Conservation (phyloP, 1,140 invertebrate genomes). For the Euborellia annulipes region DNA sequence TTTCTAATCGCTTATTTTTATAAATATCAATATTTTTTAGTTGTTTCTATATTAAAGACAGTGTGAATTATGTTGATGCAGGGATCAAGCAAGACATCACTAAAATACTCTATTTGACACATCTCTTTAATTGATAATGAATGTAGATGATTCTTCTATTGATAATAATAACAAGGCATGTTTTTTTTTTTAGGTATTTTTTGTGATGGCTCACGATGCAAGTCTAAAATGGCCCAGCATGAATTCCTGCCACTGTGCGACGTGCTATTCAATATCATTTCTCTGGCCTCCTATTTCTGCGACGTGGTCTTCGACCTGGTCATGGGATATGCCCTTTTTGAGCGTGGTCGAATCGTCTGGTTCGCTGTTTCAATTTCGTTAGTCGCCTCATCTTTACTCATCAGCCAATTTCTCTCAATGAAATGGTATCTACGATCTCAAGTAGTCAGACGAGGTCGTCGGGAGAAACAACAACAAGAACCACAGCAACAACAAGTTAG, state of each 20-base stretch:
- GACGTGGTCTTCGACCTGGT: constrained; percentile 78
- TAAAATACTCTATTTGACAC: too few species aligned
- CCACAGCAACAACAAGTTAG: constrained; percentile 1
- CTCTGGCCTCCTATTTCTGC: constrained; percentile 78
- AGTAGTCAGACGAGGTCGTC: constrained; percentile 8
- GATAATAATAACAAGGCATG: too few species aligned
- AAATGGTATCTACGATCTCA: constrained; percentile 27
- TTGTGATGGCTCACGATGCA: too few species aligned
- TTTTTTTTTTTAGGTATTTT: too few species aligned
- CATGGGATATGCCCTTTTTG: constrained; percentile 63
- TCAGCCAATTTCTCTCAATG: constrained; percentile 46
- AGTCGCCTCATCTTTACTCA: constrained; percentile 49
- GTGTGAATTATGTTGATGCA: too few species aligned
- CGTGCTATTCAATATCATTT: constrained; percentile 80
- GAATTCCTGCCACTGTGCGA: constrained; percentile 78
- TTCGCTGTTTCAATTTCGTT: constrained; percentile 47
- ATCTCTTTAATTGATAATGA: too few species aligned
- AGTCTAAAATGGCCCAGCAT: constrained; percentile 12
- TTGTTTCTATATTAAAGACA: too few species aligned
- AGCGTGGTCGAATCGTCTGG: constrained; percentile 38
- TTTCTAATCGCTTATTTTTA: too few species aligned
- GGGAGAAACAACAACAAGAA: constrained; percentile 10
- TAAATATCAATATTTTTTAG: too few species aligned
- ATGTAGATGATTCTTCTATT: too few species aligned
- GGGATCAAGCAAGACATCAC: too few species aligned